A percentile compares a stretch with the other conserved stretches of the same genome.
These are phyloP conservation scores for Folsomia manolachei DNA, from an alignment of 2,888 invertebrate species.

Conservation along the genomic window DNA sequence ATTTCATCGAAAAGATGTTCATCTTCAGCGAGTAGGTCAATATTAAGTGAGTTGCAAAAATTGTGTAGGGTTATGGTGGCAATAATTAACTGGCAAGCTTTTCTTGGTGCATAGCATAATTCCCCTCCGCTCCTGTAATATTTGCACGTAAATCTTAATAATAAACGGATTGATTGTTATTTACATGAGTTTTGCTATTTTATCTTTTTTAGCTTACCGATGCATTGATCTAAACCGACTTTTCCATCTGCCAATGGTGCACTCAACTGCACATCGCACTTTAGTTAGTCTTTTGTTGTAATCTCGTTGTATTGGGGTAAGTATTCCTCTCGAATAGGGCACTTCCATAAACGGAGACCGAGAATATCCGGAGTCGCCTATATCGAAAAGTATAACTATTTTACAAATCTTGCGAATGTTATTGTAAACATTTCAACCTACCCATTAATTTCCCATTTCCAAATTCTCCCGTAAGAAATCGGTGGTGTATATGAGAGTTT, in stretches of 20 bases:
- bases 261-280: not conserved
- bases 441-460: not conserved
- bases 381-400: not conserved
- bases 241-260: not conserved
- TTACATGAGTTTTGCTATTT: too few relatives aligned
- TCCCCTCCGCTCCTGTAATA: slow-evolving; percentile 2
- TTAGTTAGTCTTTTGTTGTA: not conserved
- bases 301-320: not conserved
- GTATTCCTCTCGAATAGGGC: not conserved
- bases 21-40: not conserved
- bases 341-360: not conserved
- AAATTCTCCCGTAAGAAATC: not conserved
- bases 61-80: not conserved
- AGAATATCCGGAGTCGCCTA: not conserved
- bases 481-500: not conserved
- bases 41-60: not conserved
- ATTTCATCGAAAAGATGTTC: not conserved
- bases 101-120: not conserved
- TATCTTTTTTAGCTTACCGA: not conserved
- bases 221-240: slow-evolving; percentile 3
- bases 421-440: not conserved
- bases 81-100: slow-evolving; percentile 2
- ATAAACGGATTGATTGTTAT: too few relatives aligned
- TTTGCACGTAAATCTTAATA: too few relatives aligned
- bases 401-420: not conserved